These are phyloP conservation scores for Lepus oiostolus DNA, from an alignment of 2,797 vertebrate genomes.

Conservation along the genomic window DNA sequence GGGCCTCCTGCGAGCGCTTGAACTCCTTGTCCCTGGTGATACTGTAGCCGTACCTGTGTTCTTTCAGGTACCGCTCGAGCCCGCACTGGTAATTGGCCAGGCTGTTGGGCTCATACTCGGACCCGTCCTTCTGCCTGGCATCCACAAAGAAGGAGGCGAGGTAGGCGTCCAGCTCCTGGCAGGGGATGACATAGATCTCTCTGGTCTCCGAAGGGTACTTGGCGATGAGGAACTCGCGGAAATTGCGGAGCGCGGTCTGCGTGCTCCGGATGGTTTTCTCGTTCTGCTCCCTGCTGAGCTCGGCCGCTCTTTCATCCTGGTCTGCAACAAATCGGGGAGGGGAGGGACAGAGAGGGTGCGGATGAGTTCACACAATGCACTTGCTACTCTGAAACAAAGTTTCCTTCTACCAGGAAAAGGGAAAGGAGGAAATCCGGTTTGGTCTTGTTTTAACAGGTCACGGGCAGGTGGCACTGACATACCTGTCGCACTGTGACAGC, in stretches of 20 bases:
- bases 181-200: conserved; percentile 92
- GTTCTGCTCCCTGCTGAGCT: conserved; percentile 92
- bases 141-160: conserved; percentile 94
- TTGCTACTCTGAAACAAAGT: conserved; percentile 82
- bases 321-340: conserved; percentile 88
- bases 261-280: conserved; percentile 94
- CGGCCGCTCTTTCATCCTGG: conserved; percentile 91
- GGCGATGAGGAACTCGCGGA: conserved; percentile 92
- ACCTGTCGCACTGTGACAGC: conserved; percentile 82
- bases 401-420: conserved; percentile 81
- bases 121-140: conserved; percentile 93
- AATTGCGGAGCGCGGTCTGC: conserved; percentile 92
- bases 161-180: conserved; percentile 92
- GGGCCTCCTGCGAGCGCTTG: conserved; percentile 92
- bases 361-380: conserved; percentile 87
- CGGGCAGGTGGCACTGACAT: conserved; percentile 80
- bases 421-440: conserved; percentile 60
- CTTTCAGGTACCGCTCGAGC: conserved; percentile 92
- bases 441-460: conserved; percentile 69
- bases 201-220: conserved; percentile 92
- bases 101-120: conserved; percentile 93
- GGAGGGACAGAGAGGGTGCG: conserved; percentile 87
- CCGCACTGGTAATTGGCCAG: conserved; percentile 94
- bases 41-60: conserved; percentile 92
- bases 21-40: conserved; percentile 93